phyloP scores from a whole-genome alignment of 2,888 invertebrate species.

The Sisyra nigra region DNA sequence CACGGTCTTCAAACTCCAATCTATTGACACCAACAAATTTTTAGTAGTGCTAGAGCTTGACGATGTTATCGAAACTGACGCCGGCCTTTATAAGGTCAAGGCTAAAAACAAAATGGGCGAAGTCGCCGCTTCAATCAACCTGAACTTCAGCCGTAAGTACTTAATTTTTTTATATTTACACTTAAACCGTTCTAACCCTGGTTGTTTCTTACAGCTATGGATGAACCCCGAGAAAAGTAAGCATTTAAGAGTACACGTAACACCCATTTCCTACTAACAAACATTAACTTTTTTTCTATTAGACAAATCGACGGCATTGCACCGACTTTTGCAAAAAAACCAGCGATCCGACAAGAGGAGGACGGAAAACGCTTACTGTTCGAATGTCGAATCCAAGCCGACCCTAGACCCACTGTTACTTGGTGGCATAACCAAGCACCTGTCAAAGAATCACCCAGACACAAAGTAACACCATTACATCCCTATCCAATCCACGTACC shows the following conservation, averaged over 20 bases:
- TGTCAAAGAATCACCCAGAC: conserved; percentile 68
- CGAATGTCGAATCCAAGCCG: conserved; percentile 88
- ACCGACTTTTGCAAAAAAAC: conserved; percentile 95
- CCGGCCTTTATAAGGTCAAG: conserved; percentile 92
- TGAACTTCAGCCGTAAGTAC: conserved; percentile 94
- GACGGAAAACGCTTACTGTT: conserved; percentile 86
- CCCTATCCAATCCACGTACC: background rate
- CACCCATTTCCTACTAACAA: background rate
- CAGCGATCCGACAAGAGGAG: conserved; percentile 92
- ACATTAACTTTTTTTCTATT: conserved; percentile 22
- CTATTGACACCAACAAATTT: conserved; percentile 72
- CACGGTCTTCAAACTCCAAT: conserved; percentile 78
- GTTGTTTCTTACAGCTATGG: conserved; percentile 75
- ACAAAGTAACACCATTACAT: conserved; percentile 48
- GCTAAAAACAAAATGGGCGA: conserved; percentile 96
- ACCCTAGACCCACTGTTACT: conserved; percentile 73
- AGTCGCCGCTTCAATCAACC: conserved; percentile 90
- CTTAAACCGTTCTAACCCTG: no score
- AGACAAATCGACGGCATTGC: conserved; percentile 97
- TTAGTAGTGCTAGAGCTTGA: conserved; percentile 85
- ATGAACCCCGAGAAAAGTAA: conserved; percentile 92
- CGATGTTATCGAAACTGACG: conserved; percentile 90
- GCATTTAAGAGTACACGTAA: conserved; percentile 26
- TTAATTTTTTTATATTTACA: no score
- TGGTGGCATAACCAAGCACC: conserved; percentile 82